phyloP scores from a whole-genome alignment of 23 tunicate genomes.

The Clavelina lepadiformis region DNA sequence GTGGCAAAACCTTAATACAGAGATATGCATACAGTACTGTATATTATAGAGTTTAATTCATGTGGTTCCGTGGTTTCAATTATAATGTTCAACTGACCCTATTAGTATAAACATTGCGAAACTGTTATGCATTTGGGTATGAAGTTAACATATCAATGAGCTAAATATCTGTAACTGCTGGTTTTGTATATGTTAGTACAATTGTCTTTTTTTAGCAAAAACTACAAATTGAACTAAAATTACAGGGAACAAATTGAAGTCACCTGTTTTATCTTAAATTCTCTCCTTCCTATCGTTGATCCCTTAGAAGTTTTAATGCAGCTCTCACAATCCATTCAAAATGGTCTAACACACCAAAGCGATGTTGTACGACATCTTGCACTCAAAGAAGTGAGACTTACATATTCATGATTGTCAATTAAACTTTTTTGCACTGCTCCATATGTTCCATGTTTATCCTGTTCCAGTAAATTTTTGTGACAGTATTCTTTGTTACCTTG shows the following conservation, averaged over 20 bases:
- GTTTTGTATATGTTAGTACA: neutral
- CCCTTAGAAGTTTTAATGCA: slow-evolving; percentile 19
- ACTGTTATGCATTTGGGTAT: too few relatives aligned
- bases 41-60: too few relatives aligned
- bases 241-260: slow-evolving; percentile 58
- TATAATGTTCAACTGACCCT: too few relatives aligned
- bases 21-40: too few relatives aligned
- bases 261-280: slow-evolving; percentile 39
- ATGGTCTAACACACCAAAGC: slow-evolving; percentile 43
- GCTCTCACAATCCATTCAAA: slow-evolving; percentile 21
- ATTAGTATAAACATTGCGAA: too few relatives aligned
- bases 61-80: too few relatives aligned
- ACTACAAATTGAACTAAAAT: neutral
- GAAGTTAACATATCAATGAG: neutral
- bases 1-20: too few relatives aligned
- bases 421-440: neutral
- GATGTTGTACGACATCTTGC: slow-evolving; percentile 35
- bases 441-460: neutral
- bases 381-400: slow-evolving; percentile 33
- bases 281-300: slow-evolving; percentile 56
- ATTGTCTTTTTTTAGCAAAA: neutral
- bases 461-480: neutral
- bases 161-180: neutral
- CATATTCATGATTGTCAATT: neutral
- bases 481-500: neutral